Base-by-base conservation (phyloP, 2,888 invertebrate genomes). In the Lymantria dispar region DNA sequence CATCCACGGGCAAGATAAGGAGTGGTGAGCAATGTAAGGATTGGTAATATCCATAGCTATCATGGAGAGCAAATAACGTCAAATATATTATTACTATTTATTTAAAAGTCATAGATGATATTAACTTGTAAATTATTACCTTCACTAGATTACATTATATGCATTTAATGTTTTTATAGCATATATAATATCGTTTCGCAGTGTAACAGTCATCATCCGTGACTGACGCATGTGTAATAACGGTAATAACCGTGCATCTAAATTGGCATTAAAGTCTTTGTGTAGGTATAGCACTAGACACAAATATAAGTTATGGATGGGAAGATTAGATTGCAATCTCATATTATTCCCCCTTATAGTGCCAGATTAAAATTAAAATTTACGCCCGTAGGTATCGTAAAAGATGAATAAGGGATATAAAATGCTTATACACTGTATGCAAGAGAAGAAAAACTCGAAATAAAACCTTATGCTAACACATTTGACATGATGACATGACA, bases 171-270 rank as follows among this genome's bases (percentile, higher is more conserved):
- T n/a, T 38, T 38, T 8, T 47, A 47, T 44, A 43, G 44, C 51
- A 37, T 43, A 47, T 51, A 36, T 47, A 47, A 47, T 51, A 36
- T 14, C 10, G 37, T 42, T 37, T 14, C 44, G 14, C 51, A 50
- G 22, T 39, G 54, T 47, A 45, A 38, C 5, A 50, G n/a, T 11
- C 44, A 44, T 51, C 58, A 65, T 64, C 60, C 59, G 56, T 54
- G 60, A 59, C 44, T 62, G 64, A 62, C 68, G 58, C 55, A 22
- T 15, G 45, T 48, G 56, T 58, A 58, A 64, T 64, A 68, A 57
- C 58, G 46, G 42, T 62, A 58, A 64, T 64, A 69, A 57, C 58
- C 48, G 40, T 62, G 64, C 70, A 69, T 69, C 57, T 69, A 68
- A 69, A 69, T 69, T 59, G 58, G 52, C 64, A 57, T 59, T 62